Evolutionary conservation across 2,797 vertebrate species (phyloP), one percentile per base, ranked within the genome.

Genomic region (Rhinatrema bivittatum): DNA sequence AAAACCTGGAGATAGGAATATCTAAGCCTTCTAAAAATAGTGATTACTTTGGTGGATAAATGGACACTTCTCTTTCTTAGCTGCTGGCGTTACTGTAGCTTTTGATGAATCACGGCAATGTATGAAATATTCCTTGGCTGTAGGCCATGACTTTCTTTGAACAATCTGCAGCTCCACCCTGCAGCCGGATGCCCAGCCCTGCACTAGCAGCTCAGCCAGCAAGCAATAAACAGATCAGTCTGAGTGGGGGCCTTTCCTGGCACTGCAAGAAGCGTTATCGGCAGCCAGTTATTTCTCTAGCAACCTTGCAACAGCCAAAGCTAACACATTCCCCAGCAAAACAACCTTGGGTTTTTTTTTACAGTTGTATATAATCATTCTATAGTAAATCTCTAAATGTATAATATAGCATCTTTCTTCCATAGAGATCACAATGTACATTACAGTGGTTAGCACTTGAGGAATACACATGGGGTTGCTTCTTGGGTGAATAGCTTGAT

Each of bases 171-270:
- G 57, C 77, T 63, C 82, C 84, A 78, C 82, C 84, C 82, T 70
- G 52, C 46, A 56, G 73, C 82, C 81, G 84, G 84, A 85, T 85
- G 70, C 82, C 79, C 80, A 78, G 70, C 84, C 84, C 78, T 76
- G 55, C 25, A n/a, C 84, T 78, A 76, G 55, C 25, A n/a, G 63
- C 50, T 60, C 36, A 7, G 56, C 47, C 73, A 69, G 74, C 75
- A 79, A 79, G 74, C 73, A 66, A 81, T 65, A 66, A 74, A 65
- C 58, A 47, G 55, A 38, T 72, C 82, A 81, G 73, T 80, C 68
- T 70, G 47, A 68, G 24, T 59, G 56, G 38, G 46, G 75, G 38
- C 53, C 62, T 70, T 81, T 54, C 37, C 50, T 66, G 63, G 50
- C 60, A 68, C 32, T 16, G 61, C 39, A 45, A 68, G 54, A 64